Base-by-base conservation (phyloP, 2,888 invertebrate genomes). In the Andrena fulva region DNA sequence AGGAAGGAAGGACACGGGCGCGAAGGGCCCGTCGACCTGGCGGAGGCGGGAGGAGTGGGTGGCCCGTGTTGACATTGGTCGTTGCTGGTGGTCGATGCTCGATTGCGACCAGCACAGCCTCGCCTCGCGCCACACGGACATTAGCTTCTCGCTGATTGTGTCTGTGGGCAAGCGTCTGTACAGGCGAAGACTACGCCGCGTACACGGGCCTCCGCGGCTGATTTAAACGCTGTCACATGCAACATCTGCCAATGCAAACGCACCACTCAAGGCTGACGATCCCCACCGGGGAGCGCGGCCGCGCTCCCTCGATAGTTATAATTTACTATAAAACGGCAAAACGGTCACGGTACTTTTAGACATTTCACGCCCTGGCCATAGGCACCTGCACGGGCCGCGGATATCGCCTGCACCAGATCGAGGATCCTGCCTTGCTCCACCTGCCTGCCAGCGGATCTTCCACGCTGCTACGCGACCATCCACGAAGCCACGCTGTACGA, bases 271-370 rank as follows among this genome's bases (percentile, higher is more conserved):
- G 94, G 94, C 92, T 88, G 87, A 80, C 84, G 85, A 87, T 84
- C 91, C 91, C 89, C 89, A 87, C 89, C 90, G 84, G 52, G 68
- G 73, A 86, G 60, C 59, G 54, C 62, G 66, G 59, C 52, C 85
- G 80, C 82, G 80, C 80, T 70, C 72, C 84, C 91, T 91, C 93
- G 92, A 92, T 93, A 93, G 93, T 93, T 93, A 94, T 93, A 93
- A 93, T 93, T 93, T 93, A 93, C 92, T 94, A 94, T 93, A 94
- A 94, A 94, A 93, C 93, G 93, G 93, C 92, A 92, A 93, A 93
- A 92, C 91, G 87, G 83, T 87, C 87, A 87, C 88, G 87, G 90
- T 90, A 80, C 79, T 91, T 90, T 91, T 91, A 92, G 91, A 86
- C 86, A 92, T 92, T 90, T 91, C 91, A 90, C 90, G 89, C 89